Evolutionary conservation across 2,113 vertebrate genomes (phyloP).

Genomic region (Neodontobutis hainanensis): DNA sequence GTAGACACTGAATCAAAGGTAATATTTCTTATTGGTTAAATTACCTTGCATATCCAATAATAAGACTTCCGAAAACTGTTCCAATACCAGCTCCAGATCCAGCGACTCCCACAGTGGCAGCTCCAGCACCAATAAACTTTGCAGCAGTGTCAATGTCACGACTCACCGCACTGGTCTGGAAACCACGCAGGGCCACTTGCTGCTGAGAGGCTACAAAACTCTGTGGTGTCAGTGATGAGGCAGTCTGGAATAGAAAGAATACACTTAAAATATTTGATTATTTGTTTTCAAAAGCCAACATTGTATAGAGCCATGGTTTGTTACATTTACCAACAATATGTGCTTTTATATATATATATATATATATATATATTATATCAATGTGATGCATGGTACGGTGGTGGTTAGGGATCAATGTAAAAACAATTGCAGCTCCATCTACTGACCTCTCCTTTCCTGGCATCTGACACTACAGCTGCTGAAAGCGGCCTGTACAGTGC

Average conservation of each 20-base stretch:
- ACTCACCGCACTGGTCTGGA: slow-evolving; percentile 94
- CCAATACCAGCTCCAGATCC: slow-evolving; percentile 99
- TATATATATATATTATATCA: no score
- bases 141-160: slow-evolving; percentile 98
- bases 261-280: no score
- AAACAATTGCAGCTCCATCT: not conserved
- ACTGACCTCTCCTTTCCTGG: slow-evolving; percentile 89
- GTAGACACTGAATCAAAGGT: no score
- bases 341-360: no score
- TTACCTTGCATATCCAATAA: slow-evolving; percentile 99
- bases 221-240: slow-evolving; percentile 80
- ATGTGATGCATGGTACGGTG: no score
- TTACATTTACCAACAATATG: no score
- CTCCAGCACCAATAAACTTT: slow-evolving; percentile 98
- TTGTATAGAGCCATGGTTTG: no score
- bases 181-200: slow-evolving; percentile 85
- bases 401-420: no score
- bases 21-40: not conserved
- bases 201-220: slow-evolving; percentile 72
- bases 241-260: slow-evolving; percentile 74
- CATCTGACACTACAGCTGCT: slow-evolving; percentile 87
- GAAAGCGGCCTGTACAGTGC: slow-evolving; percentile 91
- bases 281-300: no score
- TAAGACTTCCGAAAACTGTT: slow-evolving; percentile 98
- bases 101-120: slow-evolving; percentile 97